phyloP scores from a whole-genome alignment of 2,797 vertebrate genomes.

The Austrolebias charrua region DNA sequence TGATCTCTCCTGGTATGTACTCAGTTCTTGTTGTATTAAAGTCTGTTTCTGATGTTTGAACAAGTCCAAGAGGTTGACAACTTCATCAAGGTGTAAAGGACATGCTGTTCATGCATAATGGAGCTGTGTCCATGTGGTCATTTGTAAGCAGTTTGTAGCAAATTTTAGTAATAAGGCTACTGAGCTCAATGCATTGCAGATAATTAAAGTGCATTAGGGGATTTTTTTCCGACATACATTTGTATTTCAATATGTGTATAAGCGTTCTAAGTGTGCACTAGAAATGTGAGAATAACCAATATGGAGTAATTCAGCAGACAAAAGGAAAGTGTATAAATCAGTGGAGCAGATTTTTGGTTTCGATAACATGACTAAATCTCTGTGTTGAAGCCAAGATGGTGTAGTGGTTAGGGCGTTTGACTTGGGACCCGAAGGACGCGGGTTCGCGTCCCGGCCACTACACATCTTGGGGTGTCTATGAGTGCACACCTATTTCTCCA shows the following conservation, averaged over 20 bases:
- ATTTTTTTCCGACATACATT: neutral
- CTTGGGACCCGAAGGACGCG: too few species aligned
- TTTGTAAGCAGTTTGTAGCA: neutral
- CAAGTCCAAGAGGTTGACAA: conserved; percentile 16
- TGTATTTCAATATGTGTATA: neutral
- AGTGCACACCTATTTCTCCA: too few species aligned
- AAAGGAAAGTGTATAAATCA: too few species aligned
- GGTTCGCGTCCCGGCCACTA: too few species aligned
- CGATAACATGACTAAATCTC: too few species aligned
- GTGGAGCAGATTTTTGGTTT: too few species aligned
- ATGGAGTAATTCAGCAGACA: too few species aligned
- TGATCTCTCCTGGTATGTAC: conserved; percentile 25
- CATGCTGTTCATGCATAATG: neutral
- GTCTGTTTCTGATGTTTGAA: conserved; percentile 15
- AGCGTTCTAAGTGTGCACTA: too few species aligned
- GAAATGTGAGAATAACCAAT: too few species aligned
- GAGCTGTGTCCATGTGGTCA: neutral
- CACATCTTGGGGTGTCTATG: too few species aligned
- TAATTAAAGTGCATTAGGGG: neutral
- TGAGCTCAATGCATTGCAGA: neutral
- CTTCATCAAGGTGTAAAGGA: conserved; percentile 22
- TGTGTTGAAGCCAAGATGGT: too few species aligned
- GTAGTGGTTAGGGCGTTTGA: too few species aligned
- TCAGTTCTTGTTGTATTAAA: conserved; percentile 28
- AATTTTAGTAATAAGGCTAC: neutral